Evolutionary conservation across 2,888 invertebrate species (phyloP).

Genomic region (Xylota sylvarum): DNA sequence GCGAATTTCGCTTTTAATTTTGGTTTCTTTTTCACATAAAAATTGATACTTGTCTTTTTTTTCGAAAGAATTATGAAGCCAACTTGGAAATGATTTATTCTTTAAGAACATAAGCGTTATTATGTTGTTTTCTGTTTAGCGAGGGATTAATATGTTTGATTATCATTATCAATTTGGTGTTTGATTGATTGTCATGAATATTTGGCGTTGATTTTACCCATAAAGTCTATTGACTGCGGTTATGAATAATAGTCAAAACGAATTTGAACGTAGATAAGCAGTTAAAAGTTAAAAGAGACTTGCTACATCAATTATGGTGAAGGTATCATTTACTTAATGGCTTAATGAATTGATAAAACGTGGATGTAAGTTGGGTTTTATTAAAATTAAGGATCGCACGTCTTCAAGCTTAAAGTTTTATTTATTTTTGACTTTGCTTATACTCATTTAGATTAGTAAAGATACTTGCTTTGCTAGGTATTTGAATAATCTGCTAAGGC

Average conservation of each 20-base stretch:
- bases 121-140: conserved; percentile 31
- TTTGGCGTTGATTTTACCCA: conserved; percentile 17
- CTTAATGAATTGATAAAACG: conserved; percentile 40
- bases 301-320: conserved; percentile 38
- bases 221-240: conserved; percentile 22
- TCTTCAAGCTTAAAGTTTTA: neutral
- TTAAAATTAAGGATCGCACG: neutral
- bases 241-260: conserved; percentile 32
- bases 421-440: neutral
- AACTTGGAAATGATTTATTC: conserved; percentile 24
- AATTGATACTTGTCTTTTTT: neutral
- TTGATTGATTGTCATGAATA: conserved; percentile 44
- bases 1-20: conserved; percentile 33
- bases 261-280: conserved; percentile 30
- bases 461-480: too few relatives aligned
- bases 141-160: conserved; percentile 25
- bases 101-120: conserved; percentile 19
- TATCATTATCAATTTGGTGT: conserved; percentile 38
- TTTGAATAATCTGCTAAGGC: too few relatives aligned
- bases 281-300: conserved; percentile 26
- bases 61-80: neutral
- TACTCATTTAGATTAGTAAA: too few relatives aligned
- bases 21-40: conserved; percentile 14
- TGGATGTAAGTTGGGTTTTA: neutral
- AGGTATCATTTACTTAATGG: conserved; percentile 28